Percentiles rank a stretch among this genome's conserved stretches.
These are phyloP conservation scores for Timema cristinae DNA, from an alignment of 2,888 invertebrate species.

Conservation along the genomic window DNA sequence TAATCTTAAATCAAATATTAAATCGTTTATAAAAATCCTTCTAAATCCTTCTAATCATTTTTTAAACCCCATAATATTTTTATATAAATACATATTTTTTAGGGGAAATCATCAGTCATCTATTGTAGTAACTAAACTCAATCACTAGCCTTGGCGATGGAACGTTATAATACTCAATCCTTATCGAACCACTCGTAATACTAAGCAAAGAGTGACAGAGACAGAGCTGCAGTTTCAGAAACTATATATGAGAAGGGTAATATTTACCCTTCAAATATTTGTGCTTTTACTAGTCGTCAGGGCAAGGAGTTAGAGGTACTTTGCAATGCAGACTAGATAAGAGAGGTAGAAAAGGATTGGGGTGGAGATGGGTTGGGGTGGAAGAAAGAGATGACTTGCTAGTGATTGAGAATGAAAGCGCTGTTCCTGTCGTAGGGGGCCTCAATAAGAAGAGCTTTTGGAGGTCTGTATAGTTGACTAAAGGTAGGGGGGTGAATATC, in stretches of 20 bases:
- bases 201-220: constrained; percentile 10
- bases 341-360: background rate
- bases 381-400: background rate
- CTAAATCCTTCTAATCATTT: too few species aligned
- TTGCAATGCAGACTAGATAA: constrained; percentile 9
- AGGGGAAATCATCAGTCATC: too few species aligned
- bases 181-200: constrained; percentile 2
- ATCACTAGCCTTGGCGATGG: background rate
- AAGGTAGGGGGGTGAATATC: constrained; percentile 7
- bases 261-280: constrained; percentile 29
- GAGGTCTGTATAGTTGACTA: too few species aligned
- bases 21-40: too few species aligned
- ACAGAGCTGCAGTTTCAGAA: constrained; percentile 3
- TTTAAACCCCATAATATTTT: too few species aligned
- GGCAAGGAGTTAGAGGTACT: background rate
- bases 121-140: too few species aligned
- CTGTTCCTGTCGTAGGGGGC: too few species aligned
- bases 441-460: too few species aligned
- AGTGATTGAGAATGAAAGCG: constrained; percentile 12
- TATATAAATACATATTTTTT: too few species aligned
- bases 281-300: constrained; percentile 28
- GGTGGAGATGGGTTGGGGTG: too few species aligned
- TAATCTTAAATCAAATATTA: too few species aligned
- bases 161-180: constrained; percentile 1
- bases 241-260: constrained; percentile 17